phyloP scores from a whole-genome alignment of 2,888 invertebrate genomes.

The Clostera curtula region DNA sequence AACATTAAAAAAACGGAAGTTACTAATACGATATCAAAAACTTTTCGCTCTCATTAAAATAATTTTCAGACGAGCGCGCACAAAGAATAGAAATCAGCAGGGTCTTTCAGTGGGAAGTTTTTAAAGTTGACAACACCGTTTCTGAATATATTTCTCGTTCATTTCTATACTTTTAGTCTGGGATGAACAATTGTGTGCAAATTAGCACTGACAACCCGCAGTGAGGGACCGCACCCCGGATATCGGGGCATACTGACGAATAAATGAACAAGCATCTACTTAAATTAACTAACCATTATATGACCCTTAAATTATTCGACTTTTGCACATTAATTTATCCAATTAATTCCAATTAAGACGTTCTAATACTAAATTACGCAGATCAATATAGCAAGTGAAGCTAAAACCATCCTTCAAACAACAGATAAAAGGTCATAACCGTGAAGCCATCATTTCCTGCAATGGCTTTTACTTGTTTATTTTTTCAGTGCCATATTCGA shows the following conservation, averaged over 20 bases:
- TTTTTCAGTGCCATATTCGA: no score
- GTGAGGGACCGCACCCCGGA: conserved; percentile 36
- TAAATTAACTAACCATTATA: background rate
- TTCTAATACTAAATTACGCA: no score
- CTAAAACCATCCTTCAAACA: no score
- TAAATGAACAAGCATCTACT: conserved; percentile 5
- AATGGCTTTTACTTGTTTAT: no score
- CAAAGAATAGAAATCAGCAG: background rate
- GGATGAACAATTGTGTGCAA: conserved; percentile 70
- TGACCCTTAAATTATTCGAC: background rate
- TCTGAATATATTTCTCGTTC: conserved; percentile 49
- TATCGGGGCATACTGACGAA: conserved; percentile 32
- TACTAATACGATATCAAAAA: no score
- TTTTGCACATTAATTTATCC: background rate
- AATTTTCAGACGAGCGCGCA: no score
- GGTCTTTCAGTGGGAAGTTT: background rate
- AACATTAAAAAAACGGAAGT: no score
- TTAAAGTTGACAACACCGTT: background rate
- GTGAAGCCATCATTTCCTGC: no score
- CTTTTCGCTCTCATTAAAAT: no score
- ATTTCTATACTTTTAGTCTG: conserved; percentile 57
- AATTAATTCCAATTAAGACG: no score
- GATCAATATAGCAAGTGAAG: no score
- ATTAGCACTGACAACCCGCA: conserved; percentile 62
- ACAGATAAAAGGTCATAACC: no score